Percentiles rank a stretch among this genome's conserved stretches.
Conservation (phyloP, 2,888 invertebrate species). For the Phalera bucephala region DNA sequence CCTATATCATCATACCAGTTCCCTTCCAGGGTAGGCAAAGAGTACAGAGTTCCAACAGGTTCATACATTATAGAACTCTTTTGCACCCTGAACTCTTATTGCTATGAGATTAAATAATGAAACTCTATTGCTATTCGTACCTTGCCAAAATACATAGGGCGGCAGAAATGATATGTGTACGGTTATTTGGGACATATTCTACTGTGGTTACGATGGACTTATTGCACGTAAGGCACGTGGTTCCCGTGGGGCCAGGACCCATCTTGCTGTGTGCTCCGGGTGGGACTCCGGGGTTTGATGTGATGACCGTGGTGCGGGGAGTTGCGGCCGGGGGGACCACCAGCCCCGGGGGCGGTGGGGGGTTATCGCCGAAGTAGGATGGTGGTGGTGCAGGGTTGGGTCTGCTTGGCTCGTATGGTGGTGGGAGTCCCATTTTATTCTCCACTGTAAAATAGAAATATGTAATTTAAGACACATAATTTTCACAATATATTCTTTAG, state of each 20-base stretch:
- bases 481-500: too few relatives aligned
- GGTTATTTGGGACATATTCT: conserved; percentile 70
- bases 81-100: too few relatives aligned
- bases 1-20: too few relatives aligned
- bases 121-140: conserved; percentile 48
- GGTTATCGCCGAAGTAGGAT: conserved; percentile 69
- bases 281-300: conserved; percentile 33
- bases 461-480: too few relatives aligned
- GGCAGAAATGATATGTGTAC: conserved; percentile 72
- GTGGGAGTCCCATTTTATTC: conserved; percentile 76
- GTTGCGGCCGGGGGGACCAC: conserved; percentile 43
- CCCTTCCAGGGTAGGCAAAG: too few relatives aligned
- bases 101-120: too few relatives aligned
- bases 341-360: conserved; percentile 61
- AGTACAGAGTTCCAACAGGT: too few relatives aligned
- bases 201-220: conserved; percentile 68
- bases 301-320: conserved; percentile 65
- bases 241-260: conserved; percentile 71
- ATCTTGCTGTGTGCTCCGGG: conserved; percentile 43
- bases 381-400: conserved; percentile 69
- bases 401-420: conserved; percentile 66
- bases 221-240: conserved; percentile 64
- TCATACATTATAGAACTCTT: too few relatives aligned
- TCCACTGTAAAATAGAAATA: conserved; percentile 62
- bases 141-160: conserved; percentile 71